These are phyloP conservation scores for Periophthalmus modestus DNA, from an alignment of 2,113 vertebrate genomes.

Conservation along the genomic window DNA sequence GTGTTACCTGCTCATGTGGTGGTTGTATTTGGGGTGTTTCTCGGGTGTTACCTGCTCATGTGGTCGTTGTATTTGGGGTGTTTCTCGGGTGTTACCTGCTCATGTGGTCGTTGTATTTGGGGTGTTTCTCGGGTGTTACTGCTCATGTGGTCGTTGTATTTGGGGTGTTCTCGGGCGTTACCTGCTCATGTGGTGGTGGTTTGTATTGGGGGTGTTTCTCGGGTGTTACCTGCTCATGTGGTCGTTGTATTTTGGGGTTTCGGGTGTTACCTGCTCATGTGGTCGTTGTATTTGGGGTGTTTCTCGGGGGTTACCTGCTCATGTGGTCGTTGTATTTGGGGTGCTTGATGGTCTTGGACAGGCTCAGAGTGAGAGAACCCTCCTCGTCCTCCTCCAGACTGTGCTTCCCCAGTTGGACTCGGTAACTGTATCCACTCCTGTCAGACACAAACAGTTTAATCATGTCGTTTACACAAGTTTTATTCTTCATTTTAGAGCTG, in stretches of 20 bases:
- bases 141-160: slow-evolving; percentile 72
- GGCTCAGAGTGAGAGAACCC: slow-evolving; percentile 56
- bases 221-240: slow-evolving; percentile 55
- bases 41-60: slow-evolving; percentile 57
- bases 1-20: slow-evolving; percentile 52
- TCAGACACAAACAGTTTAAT: not conserved
- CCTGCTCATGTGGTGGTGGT: slow-evolving; percentile 47
- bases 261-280: slow-evolving; percentile 58
- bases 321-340: slow-evolving; percentile 71
- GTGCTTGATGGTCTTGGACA: slow-evolving; percentile 73
- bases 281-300: slow-evolving; percentile 73
- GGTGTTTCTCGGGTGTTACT: slow-evolving; percentile 69
- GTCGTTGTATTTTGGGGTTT: slow-evolving; percentile 74
- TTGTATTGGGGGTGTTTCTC: slow-evolving; percentile 79
- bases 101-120: slow-evolving; percentile 71
- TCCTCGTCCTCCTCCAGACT: slow-evolving; percentile 70
- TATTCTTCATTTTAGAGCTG: no score
- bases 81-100: slow-evolving; percentile 66
- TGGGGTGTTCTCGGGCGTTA: slow-evolving; percentile 64
- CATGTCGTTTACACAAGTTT: no score
- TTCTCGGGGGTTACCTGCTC: slow-evolving; percentile 64
- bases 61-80: slow-evolving; percentile 73
- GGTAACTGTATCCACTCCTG: slow-evolving; percentile 72
- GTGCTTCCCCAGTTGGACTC: slow-evolving; percentile 80
- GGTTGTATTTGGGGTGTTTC: slow-evolving; percentile 77